Base-by-base conservation (phyloP, 1,140 invertebrate genomes). In the Aphelenchoides besseyi region DNA sequence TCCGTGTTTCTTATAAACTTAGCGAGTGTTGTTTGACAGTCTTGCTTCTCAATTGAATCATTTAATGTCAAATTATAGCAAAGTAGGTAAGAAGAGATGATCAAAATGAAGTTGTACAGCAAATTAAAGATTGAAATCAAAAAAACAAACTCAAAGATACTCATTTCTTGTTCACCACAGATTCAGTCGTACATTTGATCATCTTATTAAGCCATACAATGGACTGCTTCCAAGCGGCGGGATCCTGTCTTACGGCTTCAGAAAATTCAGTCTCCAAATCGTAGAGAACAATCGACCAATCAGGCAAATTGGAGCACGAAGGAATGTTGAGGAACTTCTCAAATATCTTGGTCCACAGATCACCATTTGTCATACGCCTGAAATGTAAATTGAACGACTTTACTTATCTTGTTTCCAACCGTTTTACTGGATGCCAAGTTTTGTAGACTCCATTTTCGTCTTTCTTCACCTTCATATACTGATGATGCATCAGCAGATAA, bases 281-380 rank as follows among this genome's bases (percentile, higher is more conserved):
- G 5, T 5, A 5, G 5, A 59, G 18, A 33, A 18, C 18, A 23
- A 23, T 5, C 5, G 5, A 8, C 75, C 75, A 77, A 12, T 52
- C 9, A 12, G 75, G 75, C n/a, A 80, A 12, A 9, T 63, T 48
- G 16, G 37, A 23, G 74, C 75, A 77, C 32, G 33, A 26, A 12
- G 72, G 72, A 55, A 77, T 77, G 66, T 77, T 77, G 3, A 77
- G 61, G 29, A 81, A 77, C 29, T 81, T 28, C 18, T 74, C 69
- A 30, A 77, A 78, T 8, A 80, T 36, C 8, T 78, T 18, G 66
- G 67, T 26, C 18, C 61, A 68, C 29, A 3, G 2, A 70, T 26
- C 23, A 48, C 73, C 41, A 12, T 9, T 70, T 23, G 1, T 12
- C 28, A 73, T 73, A 26, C 18, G 3, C 12, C 1, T 70, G 9